Base-by-base conservation (phyloP, 2,888 invertebrate genomes). In the Augochlorella aurata region DNA sequence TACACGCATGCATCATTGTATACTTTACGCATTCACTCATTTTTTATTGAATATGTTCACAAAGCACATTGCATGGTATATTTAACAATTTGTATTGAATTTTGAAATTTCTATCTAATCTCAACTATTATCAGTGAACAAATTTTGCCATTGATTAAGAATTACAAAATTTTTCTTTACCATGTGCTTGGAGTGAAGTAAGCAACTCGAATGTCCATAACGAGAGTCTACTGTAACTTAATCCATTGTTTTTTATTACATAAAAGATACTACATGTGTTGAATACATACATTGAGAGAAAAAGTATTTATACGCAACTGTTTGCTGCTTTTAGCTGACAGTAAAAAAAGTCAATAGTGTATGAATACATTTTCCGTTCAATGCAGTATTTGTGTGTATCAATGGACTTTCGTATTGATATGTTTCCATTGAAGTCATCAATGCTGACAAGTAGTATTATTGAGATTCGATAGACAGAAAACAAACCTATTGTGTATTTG, bases 401-500 rank as follows among this genome's bases (percentile, higher is more conserved):
- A 45, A 69, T 74, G 21, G 50, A 72, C 81, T 77, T 71, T 70
- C 29, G 12, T 75, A 71, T 61, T 66, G 68, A 83, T 74, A 77
- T 75, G 79, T 85, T 79, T 85, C 63, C 79, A 85, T 86, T 85
- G 67, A 29, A 69, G 87, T 84, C 74, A 69, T 52, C 44, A 75
- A 83, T 72, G 81, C 74, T 67, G 79, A 73, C 82, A 85, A 83
- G 74, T 86, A 89, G 82, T 83, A 85, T 84, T 87, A 85, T 83
- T 84, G 83, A 81, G 86, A 85, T 86, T 87, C 86, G 84, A 80
- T 87, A 87, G 85, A 65, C 65, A 44, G 44, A 65, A 65, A 44
- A 38, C 65, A 87, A 85, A 79, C 82, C 83, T 81, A 88, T 83
- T 87, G 84, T 90, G 89, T 90, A 90, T 88, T 86, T 87, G 84